Base-by-base conservation (phyloP, 2,888 invertebrate species). In the Sinopyrophorus schimmeli region DNA sequence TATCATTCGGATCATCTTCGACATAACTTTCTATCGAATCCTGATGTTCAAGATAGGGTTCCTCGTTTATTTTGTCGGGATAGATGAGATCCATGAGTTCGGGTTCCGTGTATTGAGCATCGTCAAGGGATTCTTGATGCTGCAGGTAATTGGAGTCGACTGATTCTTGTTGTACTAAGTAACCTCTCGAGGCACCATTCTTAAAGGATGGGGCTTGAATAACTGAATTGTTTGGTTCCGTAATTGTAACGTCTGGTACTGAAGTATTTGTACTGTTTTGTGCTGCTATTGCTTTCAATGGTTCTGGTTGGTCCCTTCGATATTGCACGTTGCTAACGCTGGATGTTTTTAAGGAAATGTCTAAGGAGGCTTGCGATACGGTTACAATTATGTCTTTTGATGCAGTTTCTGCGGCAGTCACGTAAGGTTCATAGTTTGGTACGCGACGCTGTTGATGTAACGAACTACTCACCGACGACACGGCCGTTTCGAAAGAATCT, bases 401-500 rank as follows among this genome's bases (percentile, higher is more conserved):
- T 40, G 55, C 31, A n/a, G 54, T 32, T 16, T 59, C 60, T 10
- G 52, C 54, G 20, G 62, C 53, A 11, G 53, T 59, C 15, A 65
- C 53, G 50, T 63, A 63, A 27, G 16, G n/a, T 12, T 39, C 43
- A 23, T 20, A 43, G 30, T 35, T 63, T 58, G 41, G 59, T 40
- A 39, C 44, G 47, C 18, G 48, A 17, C 41, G 73, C 21, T 66
- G 66, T 54, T 74, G 75, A 28, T 69, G 65, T 40, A 74, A 65
- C 16, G 72, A 70, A 40, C 71, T 71, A 55, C 68, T 72, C 24
- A 74, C 66, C 16, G 75, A 78, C 30, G 75, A 78, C 27, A 77
- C 71, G 1, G 77, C 77, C 9, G 79, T 79, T 51, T 80, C 80
- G 59, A 79, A 79, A 0, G 80, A 79, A 55, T 78, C 77, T 55